Base-by-base conservation (phyloP, 2,113 vertebrate species). In the Malurus melanocephalus region DNA sequence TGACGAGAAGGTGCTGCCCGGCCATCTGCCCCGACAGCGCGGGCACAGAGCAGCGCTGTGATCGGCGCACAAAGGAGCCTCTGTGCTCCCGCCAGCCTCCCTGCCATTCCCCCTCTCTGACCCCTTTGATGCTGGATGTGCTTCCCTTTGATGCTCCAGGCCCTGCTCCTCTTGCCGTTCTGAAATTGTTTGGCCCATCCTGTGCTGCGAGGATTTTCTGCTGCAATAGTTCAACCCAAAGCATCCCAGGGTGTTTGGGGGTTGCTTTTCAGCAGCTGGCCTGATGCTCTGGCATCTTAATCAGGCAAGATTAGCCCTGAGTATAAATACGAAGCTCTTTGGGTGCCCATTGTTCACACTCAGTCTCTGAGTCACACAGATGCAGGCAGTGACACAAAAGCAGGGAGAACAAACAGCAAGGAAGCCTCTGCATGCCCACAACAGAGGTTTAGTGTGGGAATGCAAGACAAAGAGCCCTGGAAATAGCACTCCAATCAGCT, bases 1-100 rank as follows among this genome's bases (percentile, higher is more conserved):
- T 93, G 94, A 77, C 19, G 79, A 91, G 87, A 94, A 95, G 94
- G 95, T 94, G 94, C 82, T 94, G 91, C 89, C 93, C 93, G 87
- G 91, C 93, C 85, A 95, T 87, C 91, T 94, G 87, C 93, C 92
- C 93, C 8, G 3, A 32, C 65, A 71, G 89, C 4, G 16, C 3
- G 2, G 80, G 86, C 87, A 95, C 93, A 92, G 87, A 95, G 83
- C 84, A 30, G 52, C 38, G 10, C 40, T 95, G 88, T 90, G 92
- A 88, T 27, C 1, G 26, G 66, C 9, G 21, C 93, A 95, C 94
- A 95, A 90, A 87, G 88, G 49, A 75, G 87, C 19, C 87, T 87
- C 72, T 96, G 85, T 94, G 80, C 87, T 74, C 75, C 71, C 8
- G n/a, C 79, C 89, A 83, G 89, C 87, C 87, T 60, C 93, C 71